Evolutionary conservation across 2,113 vertebrate species (phyloP).

Genomic region (Amazona guildingii): DNA sequence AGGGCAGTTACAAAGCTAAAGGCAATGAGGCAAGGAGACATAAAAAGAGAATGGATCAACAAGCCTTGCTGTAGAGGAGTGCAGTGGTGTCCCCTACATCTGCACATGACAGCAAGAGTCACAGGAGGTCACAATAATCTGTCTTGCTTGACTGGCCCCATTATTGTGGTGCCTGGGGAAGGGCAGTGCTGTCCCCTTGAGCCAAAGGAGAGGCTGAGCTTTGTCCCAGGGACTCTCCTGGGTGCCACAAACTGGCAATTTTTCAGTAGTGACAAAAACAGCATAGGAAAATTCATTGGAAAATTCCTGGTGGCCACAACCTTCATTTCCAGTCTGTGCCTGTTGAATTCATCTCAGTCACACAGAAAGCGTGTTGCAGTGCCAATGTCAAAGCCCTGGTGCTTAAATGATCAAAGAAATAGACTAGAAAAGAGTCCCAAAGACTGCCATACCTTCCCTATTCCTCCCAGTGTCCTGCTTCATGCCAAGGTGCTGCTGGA

Average conservation of each 20-base stretch:
- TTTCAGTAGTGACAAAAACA: background rate
- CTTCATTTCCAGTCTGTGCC: background rate
- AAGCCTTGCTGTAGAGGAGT: background rate
- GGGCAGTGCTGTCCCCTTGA: background rate
- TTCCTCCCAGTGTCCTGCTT: background rate
- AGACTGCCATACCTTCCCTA: background rate
- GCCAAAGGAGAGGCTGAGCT: background rate
- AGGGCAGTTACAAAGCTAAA: background rate
- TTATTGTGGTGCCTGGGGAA: background rate
- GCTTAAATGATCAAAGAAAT: background rate
- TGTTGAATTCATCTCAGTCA: background rate
- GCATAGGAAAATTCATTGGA: background rate
- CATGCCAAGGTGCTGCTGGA: rapidly evolving
- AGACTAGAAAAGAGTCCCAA: background rate
- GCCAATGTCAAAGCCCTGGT: background rate
- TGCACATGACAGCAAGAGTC: background rate
- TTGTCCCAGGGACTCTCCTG: background rate
- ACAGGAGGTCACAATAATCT: background rate
- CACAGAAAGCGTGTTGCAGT: no score
- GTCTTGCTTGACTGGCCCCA: background rate
- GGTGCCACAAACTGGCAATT: background rate
- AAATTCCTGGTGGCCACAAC: background rate
- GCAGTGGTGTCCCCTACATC: background rate
- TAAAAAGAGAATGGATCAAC: background rate
- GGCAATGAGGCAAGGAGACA: conserved; percentile 8